Conservation (phyloP, 23 tunicate genomes). For the Clavelina lepadiformis region DNA sequence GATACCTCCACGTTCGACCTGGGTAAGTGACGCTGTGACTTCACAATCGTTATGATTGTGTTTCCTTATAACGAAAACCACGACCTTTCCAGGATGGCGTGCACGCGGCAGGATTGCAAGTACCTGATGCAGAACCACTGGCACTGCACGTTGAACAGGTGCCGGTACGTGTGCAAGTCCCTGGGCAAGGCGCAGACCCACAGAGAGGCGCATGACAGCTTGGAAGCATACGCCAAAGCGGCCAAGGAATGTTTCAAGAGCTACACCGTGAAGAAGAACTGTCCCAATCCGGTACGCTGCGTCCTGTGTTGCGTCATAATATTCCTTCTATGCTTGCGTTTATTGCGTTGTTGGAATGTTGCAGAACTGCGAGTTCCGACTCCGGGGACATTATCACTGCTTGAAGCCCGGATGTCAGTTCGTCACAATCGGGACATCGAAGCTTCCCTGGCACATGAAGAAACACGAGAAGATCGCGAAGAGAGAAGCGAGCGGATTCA, state of each 20-base stretch:
- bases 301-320: neutral
- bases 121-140: conserved; percentile 76
- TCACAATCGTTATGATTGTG: neutral
- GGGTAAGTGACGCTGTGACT: conserved; percentile 40
- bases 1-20: conserved; percentile 48
- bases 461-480: conserved; percentile 79
- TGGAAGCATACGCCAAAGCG: conserved; percentile 69
- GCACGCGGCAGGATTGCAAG: conserved; percentile 60
- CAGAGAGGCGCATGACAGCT: conserved; percentile 67
- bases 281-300: conserved; percentile 76
- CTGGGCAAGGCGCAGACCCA: conserved; percentile 82
- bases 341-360: conserved; percentile 1
- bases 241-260: conserved; percentile 72
- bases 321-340: too few species aligned
- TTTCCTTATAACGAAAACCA: neutral
- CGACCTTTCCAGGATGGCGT: conserved; percentile 30
- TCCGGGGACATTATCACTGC: conserved; percentile 85
- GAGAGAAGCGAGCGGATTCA: conserved; percentile 82
- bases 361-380: conserved; percentile 74
- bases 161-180: conserved; percentile 86
- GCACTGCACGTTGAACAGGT: conserved; percentile 82
- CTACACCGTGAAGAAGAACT: conserved; percentile 64
- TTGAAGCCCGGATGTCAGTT: conserved; percentile 81
- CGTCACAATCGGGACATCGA: conserved; percentile 80
- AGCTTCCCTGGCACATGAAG: conserved; percentile 84